Conservation (phyloP, 2,888 invertebrate species). For the Leptopilina syphax region DNA sequence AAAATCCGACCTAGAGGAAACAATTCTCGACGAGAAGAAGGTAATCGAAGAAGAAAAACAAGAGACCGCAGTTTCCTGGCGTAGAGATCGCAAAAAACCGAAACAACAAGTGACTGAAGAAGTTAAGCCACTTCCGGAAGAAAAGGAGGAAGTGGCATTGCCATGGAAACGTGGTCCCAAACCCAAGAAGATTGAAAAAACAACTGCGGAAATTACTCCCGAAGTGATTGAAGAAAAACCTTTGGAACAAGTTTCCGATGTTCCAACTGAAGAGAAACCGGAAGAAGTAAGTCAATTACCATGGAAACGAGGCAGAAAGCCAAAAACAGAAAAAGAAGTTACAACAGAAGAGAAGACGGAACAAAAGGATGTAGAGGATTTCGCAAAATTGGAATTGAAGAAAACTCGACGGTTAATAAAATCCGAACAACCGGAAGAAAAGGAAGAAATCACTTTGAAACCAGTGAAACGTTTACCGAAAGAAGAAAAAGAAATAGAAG, state of each 20-base stretch:
- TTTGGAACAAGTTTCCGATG: constrained; percentile 48
- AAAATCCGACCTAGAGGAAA: constrained; percentile 56
- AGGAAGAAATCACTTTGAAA: constrained; percentile 57
- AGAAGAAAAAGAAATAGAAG: constrained; percentile 45
- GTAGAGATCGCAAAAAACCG: constrained; percentile 57
- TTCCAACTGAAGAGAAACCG: constrained; percentile 57
- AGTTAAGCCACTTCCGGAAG: constrained; percentile 52
- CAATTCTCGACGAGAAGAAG: constrained; percentile 52
- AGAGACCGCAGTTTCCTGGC: constrained; percentile 60
- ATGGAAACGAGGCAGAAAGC: constrained; percentile 56
- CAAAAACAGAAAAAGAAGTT: constrained; percentile 14
- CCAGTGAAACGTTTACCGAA: constrained; percentile 52
- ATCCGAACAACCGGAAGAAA: constrained; percentile 61
- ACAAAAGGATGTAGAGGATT: constrained; percentile 67
- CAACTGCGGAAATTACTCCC: constrained; percentile 50
- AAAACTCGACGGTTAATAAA: constrained; percentile 56
- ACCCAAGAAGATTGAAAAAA: constrained; percentile 65
- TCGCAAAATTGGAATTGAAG: constrained; percentile 59
- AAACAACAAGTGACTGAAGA: constrained; percentile 56
- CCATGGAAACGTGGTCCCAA: constrained; percentile 57
- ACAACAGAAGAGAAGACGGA: constrained; percentile 41
- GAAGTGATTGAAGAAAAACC: constrained; percentile 43
- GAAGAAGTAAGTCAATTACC: constrained; percentile 53
- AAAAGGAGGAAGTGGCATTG: constrained; percentile 49
- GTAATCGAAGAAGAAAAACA: constrained; percentile 55